Evolutionary conservation across 2,888 invertebrate genomes (phyloP).

Genomic region (Lepidochitona cinerea): DNA sequence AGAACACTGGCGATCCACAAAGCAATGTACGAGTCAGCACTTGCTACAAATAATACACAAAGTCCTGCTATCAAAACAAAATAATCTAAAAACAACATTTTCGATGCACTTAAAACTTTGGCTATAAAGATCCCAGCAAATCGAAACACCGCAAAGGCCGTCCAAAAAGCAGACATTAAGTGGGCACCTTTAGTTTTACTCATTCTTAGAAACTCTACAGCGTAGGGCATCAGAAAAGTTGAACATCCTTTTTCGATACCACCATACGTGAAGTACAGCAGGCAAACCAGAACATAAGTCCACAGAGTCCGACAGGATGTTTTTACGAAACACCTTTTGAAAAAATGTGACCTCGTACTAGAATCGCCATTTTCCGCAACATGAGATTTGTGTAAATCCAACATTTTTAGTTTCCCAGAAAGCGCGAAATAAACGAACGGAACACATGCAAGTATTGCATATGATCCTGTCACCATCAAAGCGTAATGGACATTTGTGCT

Average conservation of each 20-base stretch:
- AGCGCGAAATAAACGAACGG: background rate
- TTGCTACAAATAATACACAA: background rate
- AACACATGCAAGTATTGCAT: background rate
- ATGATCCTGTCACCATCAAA: background rate
- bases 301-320: background rate
- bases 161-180: background rate
- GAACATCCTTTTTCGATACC: background rate
- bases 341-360: background rate
- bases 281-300: background rate
- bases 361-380: too few species aligned
- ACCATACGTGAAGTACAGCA: background rate
- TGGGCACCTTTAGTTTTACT: background rate
- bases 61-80: background rate
- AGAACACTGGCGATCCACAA: background rate
- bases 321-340: background rate
- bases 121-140: background rate
- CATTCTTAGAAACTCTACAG: background rate
- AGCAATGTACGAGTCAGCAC: background rate
- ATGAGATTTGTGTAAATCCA: too few species aligned
- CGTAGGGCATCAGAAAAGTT: background rate
- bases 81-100: background rate
- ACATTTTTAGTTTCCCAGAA: background rate
- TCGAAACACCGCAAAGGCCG: background rate
- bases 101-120: background rate
- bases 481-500: background rate